Base-by-base conservation (phyloP, 2,797 vertebrate genomes). In the Aldrovandia affinis region DNA sequence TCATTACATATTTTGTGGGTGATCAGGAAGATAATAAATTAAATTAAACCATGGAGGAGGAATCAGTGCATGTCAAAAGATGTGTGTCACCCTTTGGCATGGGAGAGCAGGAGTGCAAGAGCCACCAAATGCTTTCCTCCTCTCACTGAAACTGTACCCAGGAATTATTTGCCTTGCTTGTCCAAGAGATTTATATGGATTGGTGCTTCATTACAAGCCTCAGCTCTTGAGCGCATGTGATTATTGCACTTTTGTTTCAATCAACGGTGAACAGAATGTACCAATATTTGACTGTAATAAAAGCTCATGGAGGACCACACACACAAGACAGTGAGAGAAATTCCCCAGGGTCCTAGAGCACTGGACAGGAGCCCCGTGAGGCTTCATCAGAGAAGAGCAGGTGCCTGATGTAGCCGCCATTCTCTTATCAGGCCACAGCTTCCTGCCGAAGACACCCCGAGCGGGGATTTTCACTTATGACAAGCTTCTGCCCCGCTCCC, bases 401-500 rank as follows among this genome's bases (percentile, higher is more conserved):
- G 20, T n/a, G 4, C 22, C 7, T 14, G 63, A 42, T 30, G n/a
- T 36, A 47, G 18, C 36, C 22, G n/a, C 36, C 2, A 6, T 39
- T 33, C 42, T 15, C 59, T 81, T 63, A 44, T 77, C 39, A 39
- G 36, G 20, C 42, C 22, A 22, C 33, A 50, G 61, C 77, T 54
- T 20, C 57, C 22, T 50, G 78, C 63, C 82, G 63, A 70, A 4
- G 54, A 50, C 9, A 4, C 10, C 54, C 65, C 22, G 50, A 22
- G 4, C 36, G 20, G 33, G 68, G 61, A 2, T 80, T 28, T 77
- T 77, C 73, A 55, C 28, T 36, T 15, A 30, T 30, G 1, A 83
- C 73, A n/a, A 25, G 42, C 81, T 68, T 78, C 78, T 68, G 52
- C 33, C 59, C 70, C 75, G 55, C 65, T 75, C 80, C 61, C 42